A percentile compares a stretch with the other conserved stretches of the same genome.
Evolutionary conservation across 2,797 vertebrate genomes (phyloP).

Genomic region (Antrozous pallidus): DNA sequence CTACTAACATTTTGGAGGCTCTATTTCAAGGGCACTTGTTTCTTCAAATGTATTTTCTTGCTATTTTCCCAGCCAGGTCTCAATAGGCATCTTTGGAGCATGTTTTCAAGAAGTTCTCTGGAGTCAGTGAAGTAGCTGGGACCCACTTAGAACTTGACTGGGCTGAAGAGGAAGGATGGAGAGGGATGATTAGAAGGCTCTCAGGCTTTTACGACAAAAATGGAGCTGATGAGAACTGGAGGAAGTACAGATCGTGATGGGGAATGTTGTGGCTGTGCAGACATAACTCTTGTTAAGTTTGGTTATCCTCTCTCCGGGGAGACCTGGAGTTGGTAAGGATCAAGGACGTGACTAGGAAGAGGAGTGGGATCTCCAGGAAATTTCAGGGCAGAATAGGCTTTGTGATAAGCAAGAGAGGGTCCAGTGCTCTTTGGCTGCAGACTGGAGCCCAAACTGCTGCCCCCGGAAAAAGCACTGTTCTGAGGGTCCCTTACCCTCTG

Average conservation of each 20-base stretch:
- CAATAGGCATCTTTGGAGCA: background rate
- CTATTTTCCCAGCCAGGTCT: background rate
- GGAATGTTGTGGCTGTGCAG: background rate
- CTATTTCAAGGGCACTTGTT: background rate
- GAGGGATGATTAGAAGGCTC: background rate
- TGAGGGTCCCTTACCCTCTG: background rate
- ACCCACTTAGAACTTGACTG: background rate
- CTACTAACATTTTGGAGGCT: constrained; percentile 13
- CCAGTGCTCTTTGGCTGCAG: background rate
- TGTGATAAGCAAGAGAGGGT: background rate
- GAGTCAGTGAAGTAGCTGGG: background rate
- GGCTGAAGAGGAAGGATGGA: background rate
- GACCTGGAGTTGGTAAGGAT: background rate
- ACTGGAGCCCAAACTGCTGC: background rate
- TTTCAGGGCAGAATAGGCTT: background rate
- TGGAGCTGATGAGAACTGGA: background rate
- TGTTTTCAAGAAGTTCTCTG: constrained; percentile 16
- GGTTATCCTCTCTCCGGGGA: background rate
- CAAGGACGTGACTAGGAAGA: background rate
- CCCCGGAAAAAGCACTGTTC: background rate
- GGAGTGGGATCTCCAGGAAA: background rate
- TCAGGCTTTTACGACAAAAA: background rate
- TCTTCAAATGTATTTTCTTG: constrained; percentile 3
- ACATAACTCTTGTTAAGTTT: background rate
- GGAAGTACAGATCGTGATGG: background rate